Conservation (phyloP, 2,113 vertebrate species). For the Parotia lawesii region DNA sequence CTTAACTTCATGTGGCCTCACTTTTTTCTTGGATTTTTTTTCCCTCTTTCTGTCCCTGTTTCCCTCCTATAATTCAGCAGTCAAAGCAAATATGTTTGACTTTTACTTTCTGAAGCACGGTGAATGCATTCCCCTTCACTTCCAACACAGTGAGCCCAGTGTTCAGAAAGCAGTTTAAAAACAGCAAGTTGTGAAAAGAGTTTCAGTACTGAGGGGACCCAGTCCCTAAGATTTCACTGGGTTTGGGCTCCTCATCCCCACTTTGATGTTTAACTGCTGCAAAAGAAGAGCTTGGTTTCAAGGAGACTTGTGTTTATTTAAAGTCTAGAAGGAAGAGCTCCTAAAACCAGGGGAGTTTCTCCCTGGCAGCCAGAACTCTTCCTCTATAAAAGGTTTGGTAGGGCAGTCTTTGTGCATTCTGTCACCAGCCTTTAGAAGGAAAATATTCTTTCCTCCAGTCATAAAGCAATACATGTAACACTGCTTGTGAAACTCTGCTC, state of each 20-base stretch:
- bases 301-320: slow-evolving; percentile 16
- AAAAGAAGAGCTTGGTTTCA: background rate
- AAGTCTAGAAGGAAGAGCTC: background rate
- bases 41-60: background rate
- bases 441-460: background rate
- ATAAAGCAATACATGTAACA: background rate
- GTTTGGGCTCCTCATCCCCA: background rate
- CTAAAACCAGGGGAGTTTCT: background rate
- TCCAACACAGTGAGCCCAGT: background rate
- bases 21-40: background rate
- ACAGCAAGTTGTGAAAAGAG: background rate
- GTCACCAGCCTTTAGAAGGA: background rate
- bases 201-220: background rate
- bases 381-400: background rate
- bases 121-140: background rate
- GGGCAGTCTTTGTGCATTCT: background rate
- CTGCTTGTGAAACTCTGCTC: background rate
- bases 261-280: background rate
- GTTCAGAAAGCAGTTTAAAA: background rate
- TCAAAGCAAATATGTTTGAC: background rate
- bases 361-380: background rate
- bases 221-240: background rate
- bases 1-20: background rate
- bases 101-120: background rate
- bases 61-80: background rate